Conservation (phyloP, 1,140 invertebrate species). For the Ceratosolen solmsi region DNA sequence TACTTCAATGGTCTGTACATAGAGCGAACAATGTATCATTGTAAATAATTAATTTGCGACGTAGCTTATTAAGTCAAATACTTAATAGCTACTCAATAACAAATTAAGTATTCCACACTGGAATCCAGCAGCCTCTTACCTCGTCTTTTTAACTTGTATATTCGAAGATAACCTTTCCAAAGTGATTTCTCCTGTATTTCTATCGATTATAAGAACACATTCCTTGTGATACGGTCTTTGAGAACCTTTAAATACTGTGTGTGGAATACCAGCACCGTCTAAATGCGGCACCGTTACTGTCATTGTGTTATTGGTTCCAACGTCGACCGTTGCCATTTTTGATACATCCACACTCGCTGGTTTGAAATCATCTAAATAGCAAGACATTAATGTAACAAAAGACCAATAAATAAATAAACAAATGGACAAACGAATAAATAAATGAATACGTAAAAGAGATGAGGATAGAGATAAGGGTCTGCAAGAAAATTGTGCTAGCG, state of each 20-base stretch:
- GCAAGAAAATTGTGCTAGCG: constrained; percentile 8
- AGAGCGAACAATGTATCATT: no score
- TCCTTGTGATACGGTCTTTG: constrained; percentile 92
- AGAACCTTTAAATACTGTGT: constrained; percentile 95
- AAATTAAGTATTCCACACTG: no score
- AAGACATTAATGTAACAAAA: constrained; percentile 4
- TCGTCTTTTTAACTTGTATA: constrained; percentile 95
- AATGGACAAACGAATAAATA: not conserved
- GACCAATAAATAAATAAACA: not conserved
- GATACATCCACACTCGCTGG: constrained; percentile 95
- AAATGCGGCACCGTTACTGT: constrained; percentile 95
- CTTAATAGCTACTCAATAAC: no score
- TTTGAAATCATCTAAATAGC: constrained; percentile 93
- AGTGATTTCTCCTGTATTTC: constrained; percentile 91
- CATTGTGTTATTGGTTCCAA: constrained; percentile 89
- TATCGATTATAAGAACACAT: constrained; percentile 95
- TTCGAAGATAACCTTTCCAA: constrained; percentile 92
- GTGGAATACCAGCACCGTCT: constrained; percentile 88
- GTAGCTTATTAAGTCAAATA: no score
- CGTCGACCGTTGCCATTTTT: constrained; percentile 91
- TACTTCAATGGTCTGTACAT: not conserved
- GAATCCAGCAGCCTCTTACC: constrained; percentile 72
- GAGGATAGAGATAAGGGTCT: not conserved
- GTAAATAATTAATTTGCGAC: no score
- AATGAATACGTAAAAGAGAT: not conserved